Conservation (phyloP, 2,888 invertebrate species). For the Sipha maydis region DNA sequence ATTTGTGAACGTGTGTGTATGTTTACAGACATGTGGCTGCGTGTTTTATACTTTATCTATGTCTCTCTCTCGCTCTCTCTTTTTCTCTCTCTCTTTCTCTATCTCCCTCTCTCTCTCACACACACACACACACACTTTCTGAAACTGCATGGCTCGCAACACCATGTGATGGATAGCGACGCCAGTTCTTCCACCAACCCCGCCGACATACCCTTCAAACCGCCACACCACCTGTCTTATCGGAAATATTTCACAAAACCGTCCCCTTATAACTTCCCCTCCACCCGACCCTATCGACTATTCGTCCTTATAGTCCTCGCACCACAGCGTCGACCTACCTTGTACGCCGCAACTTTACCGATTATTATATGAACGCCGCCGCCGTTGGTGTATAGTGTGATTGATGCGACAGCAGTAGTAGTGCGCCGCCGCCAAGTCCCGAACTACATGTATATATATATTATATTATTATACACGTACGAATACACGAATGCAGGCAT, state of each 20-base stretch:
- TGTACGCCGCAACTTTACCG: background rate
- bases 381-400: conserved; percentile 10
- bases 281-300: too few relatives aligned
- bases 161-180: conserved; percentile 43
- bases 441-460: too few relatives aligned
- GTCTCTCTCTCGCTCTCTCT: background rate
- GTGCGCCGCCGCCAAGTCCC: conserved; percentile 2
- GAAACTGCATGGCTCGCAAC: conserved; percentile 35
- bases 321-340: background rate
- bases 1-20: background rate
- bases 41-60: background rate
- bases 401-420: conserved; percentile 43
- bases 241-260: conserved; percentile 52
- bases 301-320: background rate
- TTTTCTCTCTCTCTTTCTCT: too few relatives aligned
- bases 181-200: conserved; percentile 6
- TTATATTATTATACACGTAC: too few relatives aligned
- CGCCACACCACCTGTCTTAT: conserved; percentile 33
- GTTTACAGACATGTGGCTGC: background rate
- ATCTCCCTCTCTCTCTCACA: background rate
- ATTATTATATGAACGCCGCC: conserved; percentile 29
- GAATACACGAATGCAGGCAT: too few relatives aligned
- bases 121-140: background rate
- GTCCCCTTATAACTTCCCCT: background rate
- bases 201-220: background rate